Evolutionary conservation across 2,888 invertebrate species (phyloP).

Genomic region (Hypercompe scribonia): DNA sequence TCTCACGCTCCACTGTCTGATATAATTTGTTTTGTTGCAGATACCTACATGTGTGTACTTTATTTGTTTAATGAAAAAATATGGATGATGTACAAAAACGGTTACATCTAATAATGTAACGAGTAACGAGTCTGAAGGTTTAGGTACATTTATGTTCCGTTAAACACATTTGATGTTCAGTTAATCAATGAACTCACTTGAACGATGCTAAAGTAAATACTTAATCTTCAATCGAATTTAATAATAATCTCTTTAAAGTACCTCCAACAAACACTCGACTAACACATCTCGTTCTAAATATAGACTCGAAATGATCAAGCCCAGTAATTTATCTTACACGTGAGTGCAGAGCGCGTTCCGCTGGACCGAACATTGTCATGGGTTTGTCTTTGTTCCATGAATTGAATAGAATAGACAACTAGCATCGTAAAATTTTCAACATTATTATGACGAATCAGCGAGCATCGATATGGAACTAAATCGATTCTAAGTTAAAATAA

Average conservation of each 20-base stretch:
- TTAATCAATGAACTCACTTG: conserved; percentile 8
- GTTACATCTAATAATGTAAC: neutral
- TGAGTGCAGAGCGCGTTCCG: conserved; percentile 25
- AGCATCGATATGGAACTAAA: neutral
- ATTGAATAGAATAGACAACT: conserved; percentile 12
- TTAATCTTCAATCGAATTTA: conserved; percentile 20
- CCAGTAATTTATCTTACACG: conserved; percentile 34
- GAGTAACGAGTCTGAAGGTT: neutral
- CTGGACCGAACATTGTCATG: conserved; percentile 33
- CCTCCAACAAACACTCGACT: conserved; percentile 40
- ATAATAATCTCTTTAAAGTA: conserved; percentile 28
- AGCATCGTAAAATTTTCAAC: neutral
- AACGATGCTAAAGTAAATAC: neutral
- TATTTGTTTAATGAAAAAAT: neutral
- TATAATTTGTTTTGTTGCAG: neutral
- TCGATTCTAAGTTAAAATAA: neutral
- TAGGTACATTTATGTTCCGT: neutral
- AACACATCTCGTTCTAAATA: conserved; percentile 47
- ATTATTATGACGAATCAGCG: neutral
- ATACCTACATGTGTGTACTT: neutral
- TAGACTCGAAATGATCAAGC: conserved; percentile 34
- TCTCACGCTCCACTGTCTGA: conserved; percentile 30
- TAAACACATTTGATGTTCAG: neutral
- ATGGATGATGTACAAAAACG: neutral
- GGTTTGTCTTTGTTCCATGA: conserved; percentile 37